A percentile compares a stretch with the other conserved stretches of the same genome.
These are phyloP conservation scores for Lasioglossum oenotherae DNA, from an alignment of 2,888 invertebrate species.

Conservation along the genomic window DNA sequence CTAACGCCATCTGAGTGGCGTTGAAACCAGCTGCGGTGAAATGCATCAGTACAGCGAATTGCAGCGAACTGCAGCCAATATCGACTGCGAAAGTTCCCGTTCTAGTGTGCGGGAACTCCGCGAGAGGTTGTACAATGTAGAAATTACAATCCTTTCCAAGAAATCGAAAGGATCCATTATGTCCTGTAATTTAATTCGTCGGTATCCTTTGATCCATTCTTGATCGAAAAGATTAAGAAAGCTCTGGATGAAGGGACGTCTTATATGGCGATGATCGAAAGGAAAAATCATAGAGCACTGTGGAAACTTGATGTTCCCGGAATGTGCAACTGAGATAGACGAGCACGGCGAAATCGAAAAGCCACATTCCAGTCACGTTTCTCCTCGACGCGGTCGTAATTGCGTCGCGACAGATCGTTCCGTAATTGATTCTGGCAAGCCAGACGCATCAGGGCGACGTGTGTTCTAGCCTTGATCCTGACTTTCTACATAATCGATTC, in stretches of 20 bases:
- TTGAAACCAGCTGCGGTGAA: neutral
- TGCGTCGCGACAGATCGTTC: conserved; percentile 25
- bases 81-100: conserved; percentile 14
- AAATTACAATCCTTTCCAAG: conserved; percentile 26
- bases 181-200: neutral
- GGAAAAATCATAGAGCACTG: neutral
- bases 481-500: conserved; percentile 26
- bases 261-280: no score
- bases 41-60: neutral
- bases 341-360: neutral
- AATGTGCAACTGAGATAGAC: neutral
- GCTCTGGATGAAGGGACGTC: neutral
- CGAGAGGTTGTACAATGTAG: conserved; percentile 31
- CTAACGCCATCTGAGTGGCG: conserved; percentile 26
- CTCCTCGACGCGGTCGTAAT: conserved; percentile 43
- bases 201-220: neutral
- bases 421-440: conserved; percentile 47
- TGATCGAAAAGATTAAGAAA: neutral
- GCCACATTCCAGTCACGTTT: conserved; percentile 34
- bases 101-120: neutral
- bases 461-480: conserved; percentile 32
- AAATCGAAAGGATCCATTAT: neutral
- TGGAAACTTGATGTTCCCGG: neutral
- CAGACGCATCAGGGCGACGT: neutral
- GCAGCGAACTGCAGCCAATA: conserved; percentile 22